Evolutionary conservation across 2,113 vertebrate species (phyloP).

Genomic region (Cynocephalus volans): DNA sequence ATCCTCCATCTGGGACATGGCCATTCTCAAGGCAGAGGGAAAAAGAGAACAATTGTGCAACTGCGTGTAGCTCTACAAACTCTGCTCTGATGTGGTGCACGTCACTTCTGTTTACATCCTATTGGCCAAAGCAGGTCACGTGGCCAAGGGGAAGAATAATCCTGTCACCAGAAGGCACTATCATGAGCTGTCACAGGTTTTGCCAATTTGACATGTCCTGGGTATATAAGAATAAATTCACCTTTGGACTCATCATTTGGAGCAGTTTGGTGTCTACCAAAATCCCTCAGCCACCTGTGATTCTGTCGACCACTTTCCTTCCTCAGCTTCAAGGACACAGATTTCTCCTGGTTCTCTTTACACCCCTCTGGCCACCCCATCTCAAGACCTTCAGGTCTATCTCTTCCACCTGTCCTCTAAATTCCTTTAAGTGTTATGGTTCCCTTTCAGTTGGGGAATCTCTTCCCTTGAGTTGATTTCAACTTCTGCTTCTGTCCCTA

Average conservation of each 20-base stretch:
- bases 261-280: not conserved
- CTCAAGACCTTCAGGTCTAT: not conserved
- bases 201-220: accelerated
- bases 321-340: not conserved
- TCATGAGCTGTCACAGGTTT: too few species aligned
- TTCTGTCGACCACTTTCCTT: not conserved
- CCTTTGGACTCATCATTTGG: not conserved
- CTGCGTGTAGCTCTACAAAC: not conserved
- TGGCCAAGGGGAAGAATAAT: not conserved
- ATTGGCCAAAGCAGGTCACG: not conserved
- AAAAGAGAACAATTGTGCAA: not conserved
- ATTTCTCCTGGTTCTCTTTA: not conserved
- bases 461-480: constrained; percentile 6
- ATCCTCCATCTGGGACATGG: not conserved
- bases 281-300: not conserved
- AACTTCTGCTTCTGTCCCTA: not conserved
- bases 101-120: not conserved
- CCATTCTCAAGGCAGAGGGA: not conserved
- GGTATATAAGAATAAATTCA: not conserved
- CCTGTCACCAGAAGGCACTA: not conserved
- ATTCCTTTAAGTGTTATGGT: not conserved
- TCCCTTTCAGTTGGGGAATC: not conserved
- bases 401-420: not conserved
- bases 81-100: not conserved
- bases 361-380: not conserved